Conservation (phyloP, 2,888 invertebrate genomes). For the Plutella xylostella region DNA sequence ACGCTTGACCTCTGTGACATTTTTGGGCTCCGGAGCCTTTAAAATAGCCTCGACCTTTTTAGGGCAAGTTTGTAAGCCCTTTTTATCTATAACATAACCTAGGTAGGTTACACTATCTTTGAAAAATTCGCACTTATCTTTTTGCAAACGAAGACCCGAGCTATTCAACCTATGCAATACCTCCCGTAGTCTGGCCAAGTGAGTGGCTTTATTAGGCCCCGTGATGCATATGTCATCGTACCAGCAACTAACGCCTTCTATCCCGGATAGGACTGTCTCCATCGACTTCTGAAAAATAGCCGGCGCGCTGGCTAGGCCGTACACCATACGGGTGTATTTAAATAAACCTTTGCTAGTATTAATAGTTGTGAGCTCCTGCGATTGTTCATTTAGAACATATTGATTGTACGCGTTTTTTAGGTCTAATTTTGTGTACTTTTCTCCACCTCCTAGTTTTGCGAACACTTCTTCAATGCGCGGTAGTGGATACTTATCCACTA, state of each 20-base stretch:
- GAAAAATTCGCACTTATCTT: conserved; percentile 4
- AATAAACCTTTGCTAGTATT: neutral
- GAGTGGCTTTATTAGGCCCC: neutral
- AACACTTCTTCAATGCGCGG: no score
- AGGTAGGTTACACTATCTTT: conserved; percentile 6
- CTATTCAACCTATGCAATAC: conserved; percentile 15
- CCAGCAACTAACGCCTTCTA: neutral
- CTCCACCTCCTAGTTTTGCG: no score
- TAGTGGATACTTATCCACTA: no score
- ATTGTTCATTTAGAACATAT: no score
- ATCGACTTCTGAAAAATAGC: neutral
- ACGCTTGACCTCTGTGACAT: conserved; percentile 6
- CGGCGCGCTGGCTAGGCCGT: neutral
- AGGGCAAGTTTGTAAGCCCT: conserved; percentile 8
- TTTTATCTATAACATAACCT: conserved; percentile 5
- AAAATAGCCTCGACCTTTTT: conserved; percentile 7
- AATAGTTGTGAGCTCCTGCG: neutral
- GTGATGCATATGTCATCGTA: neutral
- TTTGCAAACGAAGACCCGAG: neutral
- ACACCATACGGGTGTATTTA: neutral
- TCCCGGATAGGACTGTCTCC: neutral
- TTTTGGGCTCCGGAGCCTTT: conserved; percentile 1
- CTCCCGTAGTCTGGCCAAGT: conserved; percentile 9
- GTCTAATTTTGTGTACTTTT: no score
- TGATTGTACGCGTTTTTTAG: no score